Conservation (phyloP, 2,797 vertebrate genomes). For the Cossypha heuglini region DNA sequence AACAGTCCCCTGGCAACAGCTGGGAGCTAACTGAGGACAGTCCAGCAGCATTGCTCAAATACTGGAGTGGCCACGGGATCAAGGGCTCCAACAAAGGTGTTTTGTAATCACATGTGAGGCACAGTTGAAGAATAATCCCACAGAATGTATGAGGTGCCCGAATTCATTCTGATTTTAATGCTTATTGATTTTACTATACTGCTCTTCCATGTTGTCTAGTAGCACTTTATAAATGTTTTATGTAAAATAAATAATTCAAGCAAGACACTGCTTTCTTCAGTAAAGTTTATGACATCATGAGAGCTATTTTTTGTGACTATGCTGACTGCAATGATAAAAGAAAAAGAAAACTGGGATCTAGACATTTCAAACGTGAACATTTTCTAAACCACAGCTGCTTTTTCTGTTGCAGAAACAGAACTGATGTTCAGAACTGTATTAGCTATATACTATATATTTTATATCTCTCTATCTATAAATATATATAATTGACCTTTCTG, state of each 20-base stretch:
- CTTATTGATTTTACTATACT: conserved; percentile 45
- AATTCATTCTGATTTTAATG: conserved; percentile 38
- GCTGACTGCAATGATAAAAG: conserved; percentile 34
- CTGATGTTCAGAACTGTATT: not conserved
- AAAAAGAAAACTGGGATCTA: conserved; percentile 16
- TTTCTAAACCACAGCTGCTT: conserved; percentile 14
- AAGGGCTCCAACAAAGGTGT: not conserved
- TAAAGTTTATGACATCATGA: conserved; percentile 59
- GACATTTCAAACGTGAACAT: conserved; percentile 13
- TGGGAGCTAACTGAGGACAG: not conserved
- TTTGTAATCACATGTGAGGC: not conserved
- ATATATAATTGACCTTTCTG: not conserved
- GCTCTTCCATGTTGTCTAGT: conserved; percentile 18
- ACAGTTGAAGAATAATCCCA: not conserved
- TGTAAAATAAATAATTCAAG: conserved; percentile 61
- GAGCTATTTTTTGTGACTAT: conserved; percentile 18
- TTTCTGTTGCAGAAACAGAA: not conserved
- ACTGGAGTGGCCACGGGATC: not conserved
- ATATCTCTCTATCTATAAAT: not conserved
- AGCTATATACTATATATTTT: not conserved
- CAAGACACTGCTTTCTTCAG: conserved; percentile 25
- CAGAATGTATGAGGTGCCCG: not conserved
- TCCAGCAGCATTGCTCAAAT: not conserved
- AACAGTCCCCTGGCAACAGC: not conserved
- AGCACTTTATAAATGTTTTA: conserved; percentile 60